Base-by-base conservation (phyloP, 1,140 invertebrate species). In the Drosophila bocki region DNA sequence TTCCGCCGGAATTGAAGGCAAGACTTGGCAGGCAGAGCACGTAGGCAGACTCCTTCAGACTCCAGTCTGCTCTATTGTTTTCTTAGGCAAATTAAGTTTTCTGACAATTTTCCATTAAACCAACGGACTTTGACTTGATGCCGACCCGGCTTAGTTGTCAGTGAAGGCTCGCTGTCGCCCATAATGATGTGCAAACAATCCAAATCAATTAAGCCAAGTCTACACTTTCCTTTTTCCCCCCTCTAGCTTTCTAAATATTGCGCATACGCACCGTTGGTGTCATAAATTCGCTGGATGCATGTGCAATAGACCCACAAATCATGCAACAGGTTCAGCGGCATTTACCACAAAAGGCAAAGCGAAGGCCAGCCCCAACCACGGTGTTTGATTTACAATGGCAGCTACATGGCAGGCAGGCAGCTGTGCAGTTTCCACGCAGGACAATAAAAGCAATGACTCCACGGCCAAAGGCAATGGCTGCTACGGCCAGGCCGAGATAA, bases 391-490 rank as follows among this genome's bases (percentile, higher is more conserved):
- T 90, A 90, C 75, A 85, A 91, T 76, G 59, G 45, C 72, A 57
- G 37, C 53, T 17, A 44, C 42, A 56, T 61, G 62, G 74, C 50
- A 57, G 62, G 74, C 50, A 57, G 42, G 57, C 74, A 90, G 85
- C 84, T 87, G 84, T 79, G 75, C 62, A 76, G 72, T 85, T 88
- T 85, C 85, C 85, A 85, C 78, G 84, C 77, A 65, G 57, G 64
- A 87, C 80, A 82, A 86, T 86, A 84, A 88, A 88, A 75, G 54
- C 64, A 57, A 61, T 50, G 60, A 58, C 45, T 74, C 22, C 54
- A 11, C 57, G 12, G 53, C 44, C 3, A 72, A 37, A 68, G 37
- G 59, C 64, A 62, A 67, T 51, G 58, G 54, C 62, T 54, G 50
- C 64, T 63, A 63, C 50, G 54, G 50, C 53, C 61, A 48, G n/a